These are phyloP conservation scores for Acromyrmex heyeri DNA, from an alignment of 1,140 invertebrate species.

Conservation along the genomic window DNA sequence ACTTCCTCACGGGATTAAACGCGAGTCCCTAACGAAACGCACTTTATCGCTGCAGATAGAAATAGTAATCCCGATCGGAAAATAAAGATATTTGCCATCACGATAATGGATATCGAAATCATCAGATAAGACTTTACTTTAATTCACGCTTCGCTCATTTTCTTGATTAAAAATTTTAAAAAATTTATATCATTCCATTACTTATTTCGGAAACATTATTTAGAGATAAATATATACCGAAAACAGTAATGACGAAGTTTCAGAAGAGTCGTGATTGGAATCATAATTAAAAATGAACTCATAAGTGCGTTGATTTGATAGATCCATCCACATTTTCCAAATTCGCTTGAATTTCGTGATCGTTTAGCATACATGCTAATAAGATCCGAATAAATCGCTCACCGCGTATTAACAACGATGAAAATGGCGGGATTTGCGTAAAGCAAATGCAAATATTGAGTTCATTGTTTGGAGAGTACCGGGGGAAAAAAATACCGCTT, in stretches of 20 bases:
- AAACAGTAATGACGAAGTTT: not conserved
- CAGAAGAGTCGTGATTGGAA: not conserved
- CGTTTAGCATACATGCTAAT: slow-evolving; percentile 32
- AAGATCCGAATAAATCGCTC: slow-evolving; percentile 23
- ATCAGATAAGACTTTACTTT: not conserved
- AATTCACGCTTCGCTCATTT: not conserved
- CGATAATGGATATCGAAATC: not conserved
- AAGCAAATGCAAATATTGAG: slow-evolving; percentile 42
- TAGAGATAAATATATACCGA: not conserved
- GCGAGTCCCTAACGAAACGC: slow-evolving; percentile 46
- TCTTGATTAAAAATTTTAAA: not conserved
- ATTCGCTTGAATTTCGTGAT: not conserved
- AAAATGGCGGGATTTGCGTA: slow-evolving; percentile 11
- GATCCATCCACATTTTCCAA: not conserved
- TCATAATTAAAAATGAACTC: not conserved
- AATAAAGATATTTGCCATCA: slow-evolving; percentile 45
- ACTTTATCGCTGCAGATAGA: slow-evolving; percentile 28
- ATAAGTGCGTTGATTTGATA: not conserved
- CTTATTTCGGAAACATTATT: not conserved
- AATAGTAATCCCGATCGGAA: slow-evolving; percentile 10
- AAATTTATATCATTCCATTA: not conserved
- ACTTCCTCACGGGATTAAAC: slow-evolving; percentile 52
- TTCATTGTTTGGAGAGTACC: slow-evolving; percentile 21
- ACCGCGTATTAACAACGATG: slow-evolving; percentile 29
- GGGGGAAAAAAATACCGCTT: slow-evolving; percentile 25